Conservation (phyloP, 1,140 invertebrate species). For the Subanguina moxae region DNA sequence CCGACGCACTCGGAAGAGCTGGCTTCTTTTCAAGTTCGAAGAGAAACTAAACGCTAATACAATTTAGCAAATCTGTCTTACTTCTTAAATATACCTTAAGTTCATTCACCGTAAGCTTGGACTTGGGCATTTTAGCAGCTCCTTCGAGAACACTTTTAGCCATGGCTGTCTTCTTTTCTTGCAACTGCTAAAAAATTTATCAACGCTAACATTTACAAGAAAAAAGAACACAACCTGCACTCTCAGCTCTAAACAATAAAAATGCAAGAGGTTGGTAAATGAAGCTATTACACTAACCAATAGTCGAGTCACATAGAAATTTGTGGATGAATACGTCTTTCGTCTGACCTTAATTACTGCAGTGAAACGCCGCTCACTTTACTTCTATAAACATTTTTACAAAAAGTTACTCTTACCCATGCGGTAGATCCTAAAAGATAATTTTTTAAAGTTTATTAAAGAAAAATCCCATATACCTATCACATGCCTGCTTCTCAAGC, state of each 20-base stretch:
- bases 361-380: too few relatives aligned
- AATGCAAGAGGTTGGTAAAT: too few relatives aligned
- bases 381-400: too few relatives aligned
- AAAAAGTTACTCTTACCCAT: constrained; percentile 65
- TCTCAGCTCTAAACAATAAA: too few relatives aligned
- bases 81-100: neutral
- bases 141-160: constrained; percentile 11
- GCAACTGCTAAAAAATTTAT: constrained; percentile 64
- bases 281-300: too few relatives aligned
- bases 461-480: constrained; percentile 60
- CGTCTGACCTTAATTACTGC: constrained; percentile 63
- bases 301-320: constrained; percentile 60
- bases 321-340: constrained; percentile 78
- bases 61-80: too few relatives aligned
- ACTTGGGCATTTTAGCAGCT: neutral
- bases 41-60: too few relatives aligned
- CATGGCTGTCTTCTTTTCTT: constrained; percentile 68
- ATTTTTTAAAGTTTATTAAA: too few relatives aligned
- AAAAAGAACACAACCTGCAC: neutral
- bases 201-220: neutral
- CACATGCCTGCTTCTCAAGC: constrained; percentile 82
- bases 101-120: constrained; percentile 1
- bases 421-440: constrained; percentile 71
- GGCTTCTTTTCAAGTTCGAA: too few relatives aligned
- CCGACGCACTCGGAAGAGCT: too few relatives aligned